These are phyloP conservation scores for Scaeva pyrastri DNA, from an alignment of 2,888 invertebrate species.

Conservation along the genomic window DNA sequence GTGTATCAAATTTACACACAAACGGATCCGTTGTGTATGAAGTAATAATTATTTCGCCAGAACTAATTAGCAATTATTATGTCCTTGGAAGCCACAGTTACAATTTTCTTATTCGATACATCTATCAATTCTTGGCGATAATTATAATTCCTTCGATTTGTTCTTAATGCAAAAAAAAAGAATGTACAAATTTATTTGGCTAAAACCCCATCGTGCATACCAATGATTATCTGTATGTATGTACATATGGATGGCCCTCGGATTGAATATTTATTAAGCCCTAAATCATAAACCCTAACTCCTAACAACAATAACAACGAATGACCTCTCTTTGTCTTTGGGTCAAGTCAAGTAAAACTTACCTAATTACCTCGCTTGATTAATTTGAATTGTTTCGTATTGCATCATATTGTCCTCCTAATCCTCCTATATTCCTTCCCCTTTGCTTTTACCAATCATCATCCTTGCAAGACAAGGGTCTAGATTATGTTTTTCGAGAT, in stretches of 20 bases:
- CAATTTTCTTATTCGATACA: not conserved
- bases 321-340: not conserved
- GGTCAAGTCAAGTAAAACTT: not conserved
- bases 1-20: too few relatives aligned
- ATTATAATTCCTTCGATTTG: not conserved
- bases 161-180: not conserved
- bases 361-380: conserved; percentile 38
- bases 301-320: not conserved
- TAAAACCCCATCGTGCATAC: not conserved
- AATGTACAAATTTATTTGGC: not conserved
- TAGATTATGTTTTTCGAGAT: not conserved
- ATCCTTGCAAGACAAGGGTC: not conserved
- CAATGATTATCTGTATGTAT: not conserved
- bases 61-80: not conserved
- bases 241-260: too few relatives aligned
- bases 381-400: conserved; percentile 17
- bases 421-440: too few relatives aligned
- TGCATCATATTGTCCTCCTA: conserved; percentile 1
- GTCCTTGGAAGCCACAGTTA: not conserved
- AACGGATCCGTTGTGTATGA: not conserved
- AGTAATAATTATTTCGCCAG: not conserved
- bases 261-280: conserved; percentile 1
- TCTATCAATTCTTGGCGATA: not conserved
- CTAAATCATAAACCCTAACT: not conserved
- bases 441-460: conserved; percentile 1